Conservation (phyloP, 2,113 vertebrate species). For the Cinclus cinclus region DNA sequence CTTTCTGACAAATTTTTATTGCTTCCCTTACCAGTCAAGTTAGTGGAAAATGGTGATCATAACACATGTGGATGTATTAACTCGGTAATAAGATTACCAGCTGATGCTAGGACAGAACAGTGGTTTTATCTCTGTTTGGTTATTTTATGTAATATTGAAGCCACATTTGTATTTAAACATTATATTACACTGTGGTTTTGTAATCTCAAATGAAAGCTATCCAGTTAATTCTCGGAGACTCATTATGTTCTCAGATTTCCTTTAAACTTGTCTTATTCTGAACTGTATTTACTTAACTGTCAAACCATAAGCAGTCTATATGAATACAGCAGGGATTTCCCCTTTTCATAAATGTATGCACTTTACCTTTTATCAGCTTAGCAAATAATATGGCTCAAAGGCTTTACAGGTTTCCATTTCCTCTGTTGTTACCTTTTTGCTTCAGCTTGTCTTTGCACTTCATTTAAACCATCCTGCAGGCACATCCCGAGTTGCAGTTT, state of each 20-base stretch:
- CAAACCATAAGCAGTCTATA: neutral
- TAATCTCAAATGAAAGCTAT: slow-evolving; percentile 42
- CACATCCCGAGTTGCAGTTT: neutral
- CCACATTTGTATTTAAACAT: slow-evolving; percentile 30
- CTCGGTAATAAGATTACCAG: slow-evolving; percentile 38
- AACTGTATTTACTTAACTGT: slow-evolving; percentile 49
- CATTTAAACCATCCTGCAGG: neutral
- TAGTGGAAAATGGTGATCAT: neutral
- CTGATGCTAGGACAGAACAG: neutral
- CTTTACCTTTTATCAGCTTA: slow-evolving; percentile 44
- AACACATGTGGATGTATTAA: neutral
- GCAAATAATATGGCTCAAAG: slow-evolving; percentile 55
- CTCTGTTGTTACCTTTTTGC: slow-evolving; percentile 1
- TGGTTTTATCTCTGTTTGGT: slow-evolving; percentile 18
- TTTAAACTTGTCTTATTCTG: slow-evolving; percentile 39
- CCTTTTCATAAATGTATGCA: neutral
- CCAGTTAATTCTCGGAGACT: slow-evolving; percentile 30
- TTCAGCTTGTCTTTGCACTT: neutral
- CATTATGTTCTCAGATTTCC: slow-evolving; percentile 39
- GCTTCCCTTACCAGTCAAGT: neutral
- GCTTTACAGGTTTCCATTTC: slow-evolving; percentile 36
- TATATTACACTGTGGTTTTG: slow-evolving; percentile 6
- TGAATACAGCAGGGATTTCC: slow-evolving; percentile 44
- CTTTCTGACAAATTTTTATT: neutral
- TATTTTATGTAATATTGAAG: slow-evolving; percentile 25